Percentiles rank a stretch among this genome's conserved stretches.
These are phyloP conservation scores for Invenusta paracnida DNA, from an alignment of 2,888 invertebrate genomes.

Conservation along the genomic window DNA sequence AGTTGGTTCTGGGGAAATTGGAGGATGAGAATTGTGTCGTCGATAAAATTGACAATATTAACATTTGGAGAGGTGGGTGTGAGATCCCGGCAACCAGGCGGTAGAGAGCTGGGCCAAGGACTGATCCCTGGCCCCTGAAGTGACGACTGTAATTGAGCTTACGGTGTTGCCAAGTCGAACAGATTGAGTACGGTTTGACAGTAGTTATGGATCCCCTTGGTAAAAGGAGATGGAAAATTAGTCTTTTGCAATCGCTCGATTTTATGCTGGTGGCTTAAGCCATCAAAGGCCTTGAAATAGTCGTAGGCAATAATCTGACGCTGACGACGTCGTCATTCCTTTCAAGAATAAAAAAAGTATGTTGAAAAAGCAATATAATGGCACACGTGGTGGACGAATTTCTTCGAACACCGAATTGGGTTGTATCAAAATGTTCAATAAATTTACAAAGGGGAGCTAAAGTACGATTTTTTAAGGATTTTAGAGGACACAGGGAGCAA, in stretches of 20 bases:
- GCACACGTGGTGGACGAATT: too few relatives aligned
- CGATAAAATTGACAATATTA: not conserved
- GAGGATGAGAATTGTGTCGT: not conserved
- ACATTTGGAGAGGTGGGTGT: not conserved
- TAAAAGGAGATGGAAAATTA: not conserved
- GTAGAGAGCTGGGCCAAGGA: not conserved
- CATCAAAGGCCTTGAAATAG: not conserved
- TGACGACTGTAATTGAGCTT: not conserved
- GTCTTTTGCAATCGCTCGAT: not conserved
- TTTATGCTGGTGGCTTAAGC: not conserved
- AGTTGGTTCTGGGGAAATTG: not conserved
- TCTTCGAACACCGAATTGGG: too few relatives aligned
- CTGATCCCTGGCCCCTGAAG: not conserved
- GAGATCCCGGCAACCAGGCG: not conserved
- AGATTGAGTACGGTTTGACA: not conserved
- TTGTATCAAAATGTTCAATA: too few relatives aligned
- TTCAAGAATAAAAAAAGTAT: too few relatives aligned
- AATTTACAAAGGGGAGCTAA: too few relatives aligned
- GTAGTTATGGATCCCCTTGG: not conserved
- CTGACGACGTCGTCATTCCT: too few relatives aligned
- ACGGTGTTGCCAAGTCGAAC: not conserved
- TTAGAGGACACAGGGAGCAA: too few relatives aligned
- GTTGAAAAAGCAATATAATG: too few relatives aligned
- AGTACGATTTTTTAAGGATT: too few relatives aligned
- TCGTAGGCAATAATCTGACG: too few relatives aligned